Percentiles rank a stretch among this genome's conserved stretches.
Conservation (phyloP, 2,113 vertebrate genomes). For the Pleuronectes platessa region DNA sequence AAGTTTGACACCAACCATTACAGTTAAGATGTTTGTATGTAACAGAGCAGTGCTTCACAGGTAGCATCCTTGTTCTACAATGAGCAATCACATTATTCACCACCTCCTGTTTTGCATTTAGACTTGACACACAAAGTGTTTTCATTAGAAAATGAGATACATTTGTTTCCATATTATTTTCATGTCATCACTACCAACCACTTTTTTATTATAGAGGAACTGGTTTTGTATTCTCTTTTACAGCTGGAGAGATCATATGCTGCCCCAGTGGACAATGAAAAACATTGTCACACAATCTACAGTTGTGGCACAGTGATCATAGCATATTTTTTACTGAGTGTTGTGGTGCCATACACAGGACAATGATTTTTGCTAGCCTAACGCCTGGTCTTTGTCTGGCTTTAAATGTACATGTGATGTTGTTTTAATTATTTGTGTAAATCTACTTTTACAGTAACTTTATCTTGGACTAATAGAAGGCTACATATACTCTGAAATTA, state of each 20-base stretch:
- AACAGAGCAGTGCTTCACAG: constrained; percentile 38
- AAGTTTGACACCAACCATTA: constrained; percentile 64
- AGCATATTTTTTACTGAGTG: constrained; percentile 16
- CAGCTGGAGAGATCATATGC: background rate
- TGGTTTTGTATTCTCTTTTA: constrained; percentile 23
- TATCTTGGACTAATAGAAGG: background rate
- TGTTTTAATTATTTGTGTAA: constrained; percentile 16
- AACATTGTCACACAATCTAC: constrained; percentile 21
- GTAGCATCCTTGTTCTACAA: constrained; percentile 29
- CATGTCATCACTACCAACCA: background rate
- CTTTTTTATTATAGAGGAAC: constrained; percentile 18
- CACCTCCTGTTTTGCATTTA: constrained; percentile 2
- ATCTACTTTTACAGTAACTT: background rate
- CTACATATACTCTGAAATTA: background rate
- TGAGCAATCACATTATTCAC: constrained; percentile 15
- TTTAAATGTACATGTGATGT: constrained; percentile 22
- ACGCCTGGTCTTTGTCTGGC: constrained; percentile 26
- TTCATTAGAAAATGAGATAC: background rate
- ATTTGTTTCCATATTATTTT: background rate
- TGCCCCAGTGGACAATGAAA: constrained; percentile 24
- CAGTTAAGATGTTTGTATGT: constrained; percentile 30
- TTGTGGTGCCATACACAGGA: constrained; percentile 16
- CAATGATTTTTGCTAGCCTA: constrained; percentile 21
- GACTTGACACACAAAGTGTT: background rate
- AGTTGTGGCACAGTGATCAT: constrained; percentile 30